Percentiles rank a stretch among this genome's conserved stretches.
phyloP scores from a whole-genome alignment of 2,888 invertebrate genomes.

The Philereme vetulata region DNA sequence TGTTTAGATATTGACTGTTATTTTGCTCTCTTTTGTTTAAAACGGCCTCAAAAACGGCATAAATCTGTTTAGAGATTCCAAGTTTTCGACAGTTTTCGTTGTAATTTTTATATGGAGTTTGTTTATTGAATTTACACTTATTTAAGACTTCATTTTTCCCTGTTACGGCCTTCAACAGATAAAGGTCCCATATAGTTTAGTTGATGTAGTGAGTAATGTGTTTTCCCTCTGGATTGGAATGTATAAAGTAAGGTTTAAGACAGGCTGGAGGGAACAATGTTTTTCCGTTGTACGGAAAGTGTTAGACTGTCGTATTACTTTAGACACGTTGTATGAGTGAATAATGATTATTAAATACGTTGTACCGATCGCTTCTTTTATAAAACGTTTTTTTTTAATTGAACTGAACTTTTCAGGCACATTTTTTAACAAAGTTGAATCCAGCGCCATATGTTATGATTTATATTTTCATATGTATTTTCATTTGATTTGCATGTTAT shows the following conservation, averaged over 20 bases:
- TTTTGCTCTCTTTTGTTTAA: constrained; percentile 37
- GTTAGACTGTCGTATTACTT: constrained; percentile 80
- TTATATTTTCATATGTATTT: constrained; percentile 9
- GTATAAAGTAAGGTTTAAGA: constrained; percentile 73
- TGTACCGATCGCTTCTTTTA: constrained; percentile 57
- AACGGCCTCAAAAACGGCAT: constrained; percentile 35
- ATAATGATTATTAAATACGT: constrained; percentile 51
- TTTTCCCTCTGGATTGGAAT: constrained; percentile 67
- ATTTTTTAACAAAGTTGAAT: constrained; percentile 31
- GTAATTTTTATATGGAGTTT: constrained; percentile 19
- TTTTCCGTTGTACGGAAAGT: constrained; percentile 82
- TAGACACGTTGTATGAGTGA: constrained; percentile 75
- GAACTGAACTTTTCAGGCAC: constrained; percentile 25
- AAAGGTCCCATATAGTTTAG: constrained; percentile 76
- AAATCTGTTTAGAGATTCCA: constrained; percentile 26
- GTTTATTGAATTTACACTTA: constrained; percentile 16
- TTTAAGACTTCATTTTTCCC: constrained; percentile 29
- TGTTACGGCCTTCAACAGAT: constrained; percentile 69
- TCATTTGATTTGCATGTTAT: constrained; percentile 25
- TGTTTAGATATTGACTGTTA: constrained; percentile 25
- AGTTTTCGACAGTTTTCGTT: constrained; percentile 8
- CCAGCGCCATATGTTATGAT: constrained; percentile 38
- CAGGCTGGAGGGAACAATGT: constrained; percentile 67
- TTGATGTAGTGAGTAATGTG: constrained; percentile 60
- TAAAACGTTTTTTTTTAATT: constrained; percentile 19